phyloP scores from a whole-genome alignment of 2,888 invertebrate genomes.

The Athalia circularis region DNA sequence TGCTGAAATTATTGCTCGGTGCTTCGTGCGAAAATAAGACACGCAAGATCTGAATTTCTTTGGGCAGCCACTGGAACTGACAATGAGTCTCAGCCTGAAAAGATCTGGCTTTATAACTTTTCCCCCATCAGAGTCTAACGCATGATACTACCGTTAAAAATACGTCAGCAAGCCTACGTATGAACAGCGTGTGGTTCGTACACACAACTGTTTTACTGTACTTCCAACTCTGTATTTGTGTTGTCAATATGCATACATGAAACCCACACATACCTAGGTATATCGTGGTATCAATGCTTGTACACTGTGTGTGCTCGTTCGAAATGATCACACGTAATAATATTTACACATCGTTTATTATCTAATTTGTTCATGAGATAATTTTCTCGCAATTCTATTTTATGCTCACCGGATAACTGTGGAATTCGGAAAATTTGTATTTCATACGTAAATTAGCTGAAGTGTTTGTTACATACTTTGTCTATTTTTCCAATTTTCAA shows the following conservation, averaged over 20 bases:
- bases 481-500: too few species aligned
- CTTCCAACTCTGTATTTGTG: constrained; percentile 13
- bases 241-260: background rate
- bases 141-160: constrained; percentile 53
- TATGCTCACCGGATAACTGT: background rate
- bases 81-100: constrained; percentile 32
- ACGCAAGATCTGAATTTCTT: constrained; percentile 39
- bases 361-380: background rate
- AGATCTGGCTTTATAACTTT: constrained; percentile 53
- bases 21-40: constrained; percentile 16
- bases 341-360: constrained; percentile 15
- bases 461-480: too few species aligned
- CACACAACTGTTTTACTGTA: constrained; percentile 30
- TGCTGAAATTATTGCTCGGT: constrained; percentile 39
- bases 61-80: constrained; percentile 46
- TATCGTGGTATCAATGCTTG: background rate
- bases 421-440: too few species aligned
- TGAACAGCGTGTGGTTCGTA: constrained; percentile 15
- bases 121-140: constrained; percentile 33
- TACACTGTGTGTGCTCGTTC: constrained; percentile 13
- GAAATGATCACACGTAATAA: constrained; percentile 14
- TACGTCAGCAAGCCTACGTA: constrained; percentile 50
- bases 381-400: constrained; percentile 1
- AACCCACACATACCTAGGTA: background rate
- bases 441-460: too few species aligned